Conservation (phyloP, 2,888 invertebrate genomes). For the Kuschelorhynchus macadamiae region DNA sequence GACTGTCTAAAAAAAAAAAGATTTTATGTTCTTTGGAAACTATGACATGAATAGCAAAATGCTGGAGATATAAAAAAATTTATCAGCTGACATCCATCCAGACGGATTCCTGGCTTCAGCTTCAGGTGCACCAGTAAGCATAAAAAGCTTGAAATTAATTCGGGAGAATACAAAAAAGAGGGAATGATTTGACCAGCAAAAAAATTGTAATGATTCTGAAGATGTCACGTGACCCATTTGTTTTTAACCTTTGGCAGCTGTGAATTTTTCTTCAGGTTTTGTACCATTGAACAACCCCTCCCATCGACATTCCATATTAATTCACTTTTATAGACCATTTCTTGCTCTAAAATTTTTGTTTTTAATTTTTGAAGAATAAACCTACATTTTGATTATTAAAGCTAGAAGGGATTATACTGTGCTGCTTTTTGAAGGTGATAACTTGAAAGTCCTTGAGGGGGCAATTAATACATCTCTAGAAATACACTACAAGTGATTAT, state of each 20-base stretch:
- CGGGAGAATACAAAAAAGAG: not conserved
- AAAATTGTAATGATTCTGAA: not conserved
- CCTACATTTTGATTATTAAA: not conserved
- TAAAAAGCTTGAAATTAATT: conserved; percentile 1
- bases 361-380: not conserved
- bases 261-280: not conserved
- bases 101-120: too few species aligned
- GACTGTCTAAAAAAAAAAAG: conserved; percentile 58
- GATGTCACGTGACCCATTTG: too few species aligned
- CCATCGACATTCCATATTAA: too few species aligned
- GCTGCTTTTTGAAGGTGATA: too few species aligned
- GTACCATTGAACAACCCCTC: not conserved
- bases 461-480: too few species aligned
- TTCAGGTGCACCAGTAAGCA: not conserved
- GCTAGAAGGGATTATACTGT: too few species aligned
- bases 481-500: too few species aligned
- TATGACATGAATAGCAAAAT: conserved; percentile 51
- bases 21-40: conserved; percentile 47
- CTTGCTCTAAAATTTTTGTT: too few species aligned
- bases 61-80: conserved; percentile 40
- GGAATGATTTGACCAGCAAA: not conserved
- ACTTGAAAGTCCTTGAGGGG: too few species aligned
- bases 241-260: not conserved
- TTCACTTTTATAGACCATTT: too few species aligned
- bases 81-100: not conserved